These are phyloP conservation scores for Climacteris rufus DNA, from an alignment of 2,113 vertebrate genomes.

Conservation along the genomic window DNA sequence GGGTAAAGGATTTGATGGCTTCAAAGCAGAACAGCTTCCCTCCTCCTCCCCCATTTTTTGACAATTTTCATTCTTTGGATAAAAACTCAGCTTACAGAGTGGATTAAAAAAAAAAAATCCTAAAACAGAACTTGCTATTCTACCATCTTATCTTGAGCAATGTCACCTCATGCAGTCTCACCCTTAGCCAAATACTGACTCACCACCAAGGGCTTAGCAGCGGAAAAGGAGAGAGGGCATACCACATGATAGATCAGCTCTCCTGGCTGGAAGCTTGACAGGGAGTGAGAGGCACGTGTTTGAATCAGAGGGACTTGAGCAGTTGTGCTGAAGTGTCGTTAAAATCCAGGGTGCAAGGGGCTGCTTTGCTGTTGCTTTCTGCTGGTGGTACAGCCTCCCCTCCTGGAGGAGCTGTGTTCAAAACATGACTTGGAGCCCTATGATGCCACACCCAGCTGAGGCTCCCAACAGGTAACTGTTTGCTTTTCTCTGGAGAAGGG, in stretches of 20 bases:
- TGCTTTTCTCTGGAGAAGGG: constrained; percentile 31
- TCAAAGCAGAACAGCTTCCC: not conserved
- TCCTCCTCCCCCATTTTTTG: not conserved
- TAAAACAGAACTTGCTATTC: not conserved
- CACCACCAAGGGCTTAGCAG: constrained; percentile 19
- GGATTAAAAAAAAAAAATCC: not conserved
- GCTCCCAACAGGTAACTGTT: constrained; percentile 3
- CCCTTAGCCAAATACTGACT: constrained; percentile 65
- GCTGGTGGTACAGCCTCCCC: not conserved
- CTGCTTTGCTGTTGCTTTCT: not conserved
- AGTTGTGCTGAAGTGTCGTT: not conserved
- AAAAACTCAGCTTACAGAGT: not conserved
- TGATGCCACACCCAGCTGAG: not conserved
- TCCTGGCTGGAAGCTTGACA: not conserved
- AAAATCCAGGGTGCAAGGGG: not conserved
- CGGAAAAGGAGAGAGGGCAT: not conserved
- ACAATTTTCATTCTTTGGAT: not conserved
- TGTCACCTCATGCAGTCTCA: constrained; percentile 27
- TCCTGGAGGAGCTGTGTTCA: not conserved
- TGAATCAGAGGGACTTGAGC: not conserved
- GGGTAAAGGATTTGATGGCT: not conserved
- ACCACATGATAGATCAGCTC: not conserved
- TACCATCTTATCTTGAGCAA: constrained; percentile 43
- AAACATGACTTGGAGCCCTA: not conserved
- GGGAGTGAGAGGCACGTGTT: not conserved